Conservation (phyloP, 2,797 vertebrate genomes). For the Carduelis carduelis region DNA sequence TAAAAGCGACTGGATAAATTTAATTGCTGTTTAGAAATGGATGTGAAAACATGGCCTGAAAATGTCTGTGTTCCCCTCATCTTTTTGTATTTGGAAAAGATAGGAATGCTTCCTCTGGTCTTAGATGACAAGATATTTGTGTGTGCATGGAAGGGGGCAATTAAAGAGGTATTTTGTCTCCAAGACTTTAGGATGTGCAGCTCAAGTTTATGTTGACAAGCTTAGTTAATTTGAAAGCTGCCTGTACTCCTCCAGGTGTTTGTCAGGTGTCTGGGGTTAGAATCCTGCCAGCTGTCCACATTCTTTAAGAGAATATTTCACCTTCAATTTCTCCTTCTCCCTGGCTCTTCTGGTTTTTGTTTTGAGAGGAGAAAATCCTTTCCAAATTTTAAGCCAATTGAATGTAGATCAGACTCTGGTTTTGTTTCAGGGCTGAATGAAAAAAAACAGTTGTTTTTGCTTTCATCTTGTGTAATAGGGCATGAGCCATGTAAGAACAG, state of each 20-base stretch:
- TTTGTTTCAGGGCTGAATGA: neutral
- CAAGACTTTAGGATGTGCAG: neutral
- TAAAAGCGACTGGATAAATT: neutral
- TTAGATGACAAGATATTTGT: neutral
- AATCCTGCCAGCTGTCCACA: neutral
- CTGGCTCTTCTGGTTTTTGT: neutral
- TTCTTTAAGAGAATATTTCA: neutral
- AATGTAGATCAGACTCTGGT: neutral
- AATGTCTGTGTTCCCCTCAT: neutral
- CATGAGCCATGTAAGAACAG: neutral
- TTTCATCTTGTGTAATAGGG: neutral
- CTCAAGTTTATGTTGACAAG: neutral
- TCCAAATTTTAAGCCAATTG: neutral
- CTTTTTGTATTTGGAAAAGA: neutral
- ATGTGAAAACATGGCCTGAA: neutral
- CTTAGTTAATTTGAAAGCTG: neutral
- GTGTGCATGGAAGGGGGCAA: neutral
- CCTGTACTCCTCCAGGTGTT: neutral
- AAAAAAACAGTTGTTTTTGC: neutral
- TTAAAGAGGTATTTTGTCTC: neutral
- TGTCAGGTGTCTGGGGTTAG: neutral
- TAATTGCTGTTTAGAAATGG: neutral
- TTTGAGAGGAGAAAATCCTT: neutral
- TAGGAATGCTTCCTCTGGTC: neutral
- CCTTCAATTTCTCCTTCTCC: neutral